Conservation (phyloP, 2,888 invertebrate genomes). For the Esperia sulphurella region DNA sequence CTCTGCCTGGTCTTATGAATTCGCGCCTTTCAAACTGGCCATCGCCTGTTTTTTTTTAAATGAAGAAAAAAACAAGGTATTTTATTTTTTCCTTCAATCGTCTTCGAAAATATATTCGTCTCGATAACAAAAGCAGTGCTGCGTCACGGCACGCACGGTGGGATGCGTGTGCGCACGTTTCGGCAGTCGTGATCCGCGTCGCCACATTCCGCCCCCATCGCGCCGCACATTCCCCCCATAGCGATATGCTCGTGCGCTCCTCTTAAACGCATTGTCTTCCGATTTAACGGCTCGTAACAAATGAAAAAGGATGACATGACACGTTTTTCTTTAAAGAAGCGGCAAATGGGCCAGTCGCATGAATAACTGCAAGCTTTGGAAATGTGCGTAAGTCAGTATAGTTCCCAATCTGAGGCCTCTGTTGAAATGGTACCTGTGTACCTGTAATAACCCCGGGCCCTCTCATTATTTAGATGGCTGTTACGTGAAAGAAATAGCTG, state of each 20-base stretch:
- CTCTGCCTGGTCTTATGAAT: no score
- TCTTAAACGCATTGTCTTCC: constrained; percentile 45
- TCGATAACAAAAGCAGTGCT: constrained; percentile 19
- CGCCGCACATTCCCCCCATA: constrained; percentile 54
- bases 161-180: constrained; percentile 58
- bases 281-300: constrained; percentile 42
- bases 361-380: neutral
- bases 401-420: no score
- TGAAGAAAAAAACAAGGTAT: no score
- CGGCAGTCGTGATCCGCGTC: constrained; percentile 37
- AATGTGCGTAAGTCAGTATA: no score
- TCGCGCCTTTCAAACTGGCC: no score
- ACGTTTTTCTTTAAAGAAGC: no score
- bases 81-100: neutral
- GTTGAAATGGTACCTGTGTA: no score
- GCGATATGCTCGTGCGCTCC: constrained; percentile 62
- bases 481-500: neutral
- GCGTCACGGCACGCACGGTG: constrained; percentile 24
- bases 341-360: no score
- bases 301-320: neutral
- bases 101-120: constrained; percentile 17
- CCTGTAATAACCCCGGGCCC: no score
- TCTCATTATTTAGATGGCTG: neutral
- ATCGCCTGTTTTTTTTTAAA: no score
- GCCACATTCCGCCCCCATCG: constrained; percentile 32